Base-by-base conservation (phyloP, 2,113 vertebrate species). In the Thamnaconus septentrionalis region DNA sequence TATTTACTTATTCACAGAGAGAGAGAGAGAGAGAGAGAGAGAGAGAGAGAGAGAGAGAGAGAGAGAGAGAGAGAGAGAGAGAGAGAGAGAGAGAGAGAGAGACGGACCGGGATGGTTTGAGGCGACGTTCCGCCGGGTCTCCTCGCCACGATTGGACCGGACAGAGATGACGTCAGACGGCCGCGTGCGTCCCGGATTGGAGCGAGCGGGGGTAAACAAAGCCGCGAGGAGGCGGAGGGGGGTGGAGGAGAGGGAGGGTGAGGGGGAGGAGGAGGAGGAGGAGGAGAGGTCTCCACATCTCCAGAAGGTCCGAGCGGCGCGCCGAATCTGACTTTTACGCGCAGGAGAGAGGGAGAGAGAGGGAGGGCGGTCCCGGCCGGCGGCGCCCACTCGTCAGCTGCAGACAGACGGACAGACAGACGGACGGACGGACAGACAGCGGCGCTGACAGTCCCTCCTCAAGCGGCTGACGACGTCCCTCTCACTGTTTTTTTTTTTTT, bases 211-310 rank as follows among this genome's bases (percentile, higher is more conserved):
- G 83, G 90, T 87, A 84, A 78, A 90, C 87, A 90, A 90, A 92
- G 90, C 89, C 46, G 90, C 88, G 85, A 84, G 80, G 82, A 84
- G 84, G 75, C 80, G 77, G 79, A 70, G 83, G 78, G 88, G 83
- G 18, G 90, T 79, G 78, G 79, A 70, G 83, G 90, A 90, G 77
- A 82, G 86, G 83, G 47, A 48, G 47, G 47, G 18, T 31, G 18
- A 31, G 18, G n/a, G n/a, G n/a, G 18, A 31, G 5, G 45, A 46
- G 45, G 85, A 84, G 80, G 82, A 81, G 78, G 80, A 69, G 84
- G 77, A 89, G 84, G 90, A 91, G 77, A 83, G 86, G 83, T 84
- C 78, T 91, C 88, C 92, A 93, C 90, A 93, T 92, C 91, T 71
- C 82, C 81, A 85, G 62, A 85, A 85, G 75, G 90, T 81, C 88